phyloP scores from a whole-genome alignment of 2,113 vertebrate genomes.

The Oriolus oriolus region DNA sequence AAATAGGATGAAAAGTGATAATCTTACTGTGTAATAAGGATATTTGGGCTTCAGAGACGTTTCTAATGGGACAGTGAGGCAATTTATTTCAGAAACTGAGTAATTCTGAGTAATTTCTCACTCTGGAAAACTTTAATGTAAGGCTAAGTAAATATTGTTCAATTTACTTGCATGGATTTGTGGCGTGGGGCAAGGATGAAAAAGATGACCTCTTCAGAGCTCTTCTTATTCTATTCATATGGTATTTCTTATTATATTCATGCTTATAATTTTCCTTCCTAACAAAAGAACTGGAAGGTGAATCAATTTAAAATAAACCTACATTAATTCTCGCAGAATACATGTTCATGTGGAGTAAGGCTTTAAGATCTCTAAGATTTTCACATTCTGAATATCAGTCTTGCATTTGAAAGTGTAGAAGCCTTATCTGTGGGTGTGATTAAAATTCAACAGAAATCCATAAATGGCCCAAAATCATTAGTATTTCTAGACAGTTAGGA shows the following conservation, averaged over 20 bases:
- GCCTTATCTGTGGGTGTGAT: not conserved
- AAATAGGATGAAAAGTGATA: not conserved
- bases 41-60: not conserved
- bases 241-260: not conserved
- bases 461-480: not conserved
- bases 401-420: not conserved
- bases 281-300: not conserved
- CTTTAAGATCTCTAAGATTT: not conserved
- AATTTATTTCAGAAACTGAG: not conserved
- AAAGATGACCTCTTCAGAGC: not conserved
- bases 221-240: not conserved
- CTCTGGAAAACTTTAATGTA: not conserved
- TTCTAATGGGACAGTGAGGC: not conserved
- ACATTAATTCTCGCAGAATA: not conserved
- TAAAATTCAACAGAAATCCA: constrained; percentile 26
- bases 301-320: not conserved
- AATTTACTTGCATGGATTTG: not conserved
- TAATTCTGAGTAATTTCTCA: not conserved
- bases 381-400: not conserved
- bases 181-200: not conserved
- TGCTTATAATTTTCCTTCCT: not conserved
- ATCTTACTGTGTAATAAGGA: not conserved
- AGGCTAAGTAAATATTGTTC: not conserved
- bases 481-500: not conserved
- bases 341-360: not conserved